Conservation (phyloP, 2,113 vertebrate genomes). For the Bambusicola thoracicus region DNA sequence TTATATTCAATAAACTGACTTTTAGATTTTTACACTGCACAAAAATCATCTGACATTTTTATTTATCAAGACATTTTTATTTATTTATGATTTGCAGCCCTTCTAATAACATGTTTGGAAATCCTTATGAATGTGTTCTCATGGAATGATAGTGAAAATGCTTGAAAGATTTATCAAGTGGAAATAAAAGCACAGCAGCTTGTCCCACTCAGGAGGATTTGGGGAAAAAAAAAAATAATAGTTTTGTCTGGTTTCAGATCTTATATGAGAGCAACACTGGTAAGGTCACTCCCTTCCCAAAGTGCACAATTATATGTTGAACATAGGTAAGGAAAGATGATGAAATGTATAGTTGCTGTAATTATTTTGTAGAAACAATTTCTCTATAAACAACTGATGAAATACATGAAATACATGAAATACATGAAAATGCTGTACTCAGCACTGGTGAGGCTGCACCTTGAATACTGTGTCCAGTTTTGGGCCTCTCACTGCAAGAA, state of each 20-base stretch:
- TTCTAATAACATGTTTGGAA: background rate
- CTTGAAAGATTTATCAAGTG: background rate
- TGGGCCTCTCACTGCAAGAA: no score
- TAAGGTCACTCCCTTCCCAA: background rate
- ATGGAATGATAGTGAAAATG: background rate
- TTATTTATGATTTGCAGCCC: background rate
- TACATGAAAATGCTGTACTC: no score
- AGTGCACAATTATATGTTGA: background rate
- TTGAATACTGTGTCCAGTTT: no score
- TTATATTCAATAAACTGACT: background rate
- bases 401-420: background rate
- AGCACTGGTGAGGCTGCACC: no score
- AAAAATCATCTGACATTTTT: background rate
- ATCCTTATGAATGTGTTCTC: background rate
- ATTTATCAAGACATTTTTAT: background rate
- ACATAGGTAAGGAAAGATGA: background rate
- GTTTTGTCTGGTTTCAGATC: background rate
- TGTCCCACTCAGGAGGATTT: background rate
- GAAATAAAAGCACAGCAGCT: background rate
- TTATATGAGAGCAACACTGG: accelerated
- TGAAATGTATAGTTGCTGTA: background rate
- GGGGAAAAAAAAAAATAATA: background rate
- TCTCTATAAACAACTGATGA: background rate
- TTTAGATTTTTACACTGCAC: background rate
- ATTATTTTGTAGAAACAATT: background rate